A percentile compares a stretch with the other conserved stretches of the same genome.
Evolutionary conservation across 2,888 invertebrate species (phyloP).

Genomic region (Hanleya hanleyi): DNA sequence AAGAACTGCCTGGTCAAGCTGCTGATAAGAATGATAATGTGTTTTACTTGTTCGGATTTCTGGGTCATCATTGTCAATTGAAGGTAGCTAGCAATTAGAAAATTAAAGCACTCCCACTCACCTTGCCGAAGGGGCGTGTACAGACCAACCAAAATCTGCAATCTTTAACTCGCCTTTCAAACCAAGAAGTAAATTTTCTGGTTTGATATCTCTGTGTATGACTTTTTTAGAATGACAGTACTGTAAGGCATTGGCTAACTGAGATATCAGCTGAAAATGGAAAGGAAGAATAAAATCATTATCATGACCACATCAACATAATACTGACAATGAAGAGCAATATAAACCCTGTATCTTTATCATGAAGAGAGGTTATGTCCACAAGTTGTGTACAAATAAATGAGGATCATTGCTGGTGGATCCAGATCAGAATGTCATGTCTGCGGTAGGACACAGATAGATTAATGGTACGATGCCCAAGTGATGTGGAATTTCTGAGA

Average conservation of each 20-base stretch:
- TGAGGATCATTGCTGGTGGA: too few relatives aligned
- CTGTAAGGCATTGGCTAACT: slow-evolving; percentile 88
- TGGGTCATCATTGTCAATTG: too few relatives aligned
- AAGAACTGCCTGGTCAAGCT: too few relatives aligned
- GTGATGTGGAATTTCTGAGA: too few relatives aligned
- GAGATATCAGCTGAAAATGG: slow-evolving; percentile 81
- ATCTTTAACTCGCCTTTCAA: slow-evolving; percentile 91
- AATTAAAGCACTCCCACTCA: slow-evolving; percentile 45
- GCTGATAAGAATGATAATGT: too few relatives aligned
- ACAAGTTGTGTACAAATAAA: too few relatives aligned
- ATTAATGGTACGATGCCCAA: too few relatives aligned
- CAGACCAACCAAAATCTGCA: slow-evolving; percentile 99
- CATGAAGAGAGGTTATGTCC: too few relatives aligned
- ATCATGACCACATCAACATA: not conserved
- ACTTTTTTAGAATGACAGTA: slow-evolving; percentile 94
- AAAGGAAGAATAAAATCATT: slow-evolving; percentile 14
- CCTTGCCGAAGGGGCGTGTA: slow-evolving; percentile 92
- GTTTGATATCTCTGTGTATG: slow-evolving; percentile 95
- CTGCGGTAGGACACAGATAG: too few relatives aligned
- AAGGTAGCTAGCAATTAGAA: not conserved
- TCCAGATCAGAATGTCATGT: too few relatives aligned
- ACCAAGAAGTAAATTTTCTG: slow-evolving; percentile 93
- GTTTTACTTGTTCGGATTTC: too few relatives aligned
- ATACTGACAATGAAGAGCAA: not conserved
- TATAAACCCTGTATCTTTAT: too few relatives aligned